Evolutionary conservation across 2,888 invertebrate species (phyloP).

Genomic region (Julus scandinavius): DNA sequence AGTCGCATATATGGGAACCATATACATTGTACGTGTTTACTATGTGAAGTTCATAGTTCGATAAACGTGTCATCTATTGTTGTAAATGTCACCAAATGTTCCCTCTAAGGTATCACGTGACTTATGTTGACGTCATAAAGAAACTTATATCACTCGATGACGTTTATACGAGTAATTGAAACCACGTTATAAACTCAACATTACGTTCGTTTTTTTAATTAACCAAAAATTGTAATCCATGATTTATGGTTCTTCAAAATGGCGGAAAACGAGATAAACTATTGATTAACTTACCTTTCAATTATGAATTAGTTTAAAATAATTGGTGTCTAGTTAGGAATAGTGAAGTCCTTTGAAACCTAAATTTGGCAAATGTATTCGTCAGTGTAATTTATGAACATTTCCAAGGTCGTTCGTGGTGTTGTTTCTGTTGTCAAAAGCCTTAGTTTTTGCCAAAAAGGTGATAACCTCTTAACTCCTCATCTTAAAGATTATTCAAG

Average conservation of each 20-base stretch:
- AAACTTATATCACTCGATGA: too few relatives aligned
- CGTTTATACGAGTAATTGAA: too few relatives aligned
- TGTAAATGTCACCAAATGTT: background rate
- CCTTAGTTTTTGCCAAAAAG: background rate
- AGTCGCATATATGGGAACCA: too few relatives aligned
- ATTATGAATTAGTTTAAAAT: background rate
- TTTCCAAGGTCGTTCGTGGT: background rate
- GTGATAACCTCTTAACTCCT: background rate
- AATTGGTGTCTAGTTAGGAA: background rate
- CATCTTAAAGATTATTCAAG: background rate
- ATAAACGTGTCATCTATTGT: too few relatives aligned
- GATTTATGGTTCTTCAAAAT: too few relatives aligned
- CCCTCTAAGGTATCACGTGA: background rate
- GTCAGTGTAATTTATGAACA: background rate
- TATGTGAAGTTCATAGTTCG: too few relatives aligned
- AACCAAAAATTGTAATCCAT: too few relatives aligned
- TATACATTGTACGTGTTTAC: too few relatives aligned
- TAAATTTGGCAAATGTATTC: background rate
- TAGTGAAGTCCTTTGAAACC: background rate
- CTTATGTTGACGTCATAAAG: background rate
- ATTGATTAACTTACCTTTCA: background rate
- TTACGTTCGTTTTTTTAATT: too few relatives aligned
- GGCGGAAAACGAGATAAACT: too few relatives aligned
- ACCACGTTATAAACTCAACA: too few relatives aligned
- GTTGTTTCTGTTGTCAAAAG: background rate